phyloP scores from a whole-genome alignment of 2,888 invertebrate species.

The Ctenicera cuprea region DNA sequence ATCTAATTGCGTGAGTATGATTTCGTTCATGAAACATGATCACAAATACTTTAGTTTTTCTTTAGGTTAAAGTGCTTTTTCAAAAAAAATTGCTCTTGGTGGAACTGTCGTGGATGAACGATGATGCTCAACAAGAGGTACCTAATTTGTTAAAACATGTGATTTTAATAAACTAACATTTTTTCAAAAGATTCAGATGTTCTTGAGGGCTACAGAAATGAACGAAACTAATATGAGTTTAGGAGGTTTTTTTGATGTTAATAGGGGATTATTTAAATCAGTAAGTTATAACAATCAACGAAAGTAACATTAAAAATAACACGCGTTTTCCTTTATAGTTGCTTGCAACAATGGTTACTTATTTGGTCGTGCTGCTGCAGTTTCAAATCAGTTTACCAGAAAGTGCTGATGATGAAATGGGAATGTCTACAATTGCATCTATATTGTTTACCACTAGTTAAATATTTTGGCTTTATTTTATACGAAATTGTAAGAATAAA shows the following conservation, averaged over 20 bases:
- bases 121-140: constrained; percentile 83
- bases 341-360: constrained; percentile 85
- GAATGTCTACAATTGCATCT: constrained; percentile 52
- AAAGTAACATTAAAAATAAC: not conserved
- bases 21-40: not conserved
- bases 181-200: constrained; percentile 79
- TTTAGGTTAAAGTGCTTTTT: constrained; percentile 81
- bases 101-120: constrained; percentile 85
- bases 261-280: constrained; percentile 83
- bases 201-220: constrained; percentile 85
- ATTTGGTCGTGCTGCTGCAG: constrained; percentile 83
- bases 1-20: constrained; percentile 79
- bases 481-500: no score
- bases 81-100: constrained; percentile 84
- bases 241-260: constrained; percentile 84
- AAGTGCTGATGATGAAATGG: constrained; percentile 31
- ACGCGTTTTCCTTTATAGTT: constrained; percentile 70
- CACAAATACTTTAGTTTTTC: not conserved
- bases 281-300: constrained; percentile 70
- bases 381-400: constrained; percentile 86
- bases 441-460: not conserved
- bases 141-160: constrained; percentile 24
- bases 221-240: constrained; percentile 84
- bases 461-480: no score
- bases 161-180: no score